Evolutionary conservation across 2,113 vertebrate genomes (phyloP).

Genomic region (Rhea americana): DNA sequence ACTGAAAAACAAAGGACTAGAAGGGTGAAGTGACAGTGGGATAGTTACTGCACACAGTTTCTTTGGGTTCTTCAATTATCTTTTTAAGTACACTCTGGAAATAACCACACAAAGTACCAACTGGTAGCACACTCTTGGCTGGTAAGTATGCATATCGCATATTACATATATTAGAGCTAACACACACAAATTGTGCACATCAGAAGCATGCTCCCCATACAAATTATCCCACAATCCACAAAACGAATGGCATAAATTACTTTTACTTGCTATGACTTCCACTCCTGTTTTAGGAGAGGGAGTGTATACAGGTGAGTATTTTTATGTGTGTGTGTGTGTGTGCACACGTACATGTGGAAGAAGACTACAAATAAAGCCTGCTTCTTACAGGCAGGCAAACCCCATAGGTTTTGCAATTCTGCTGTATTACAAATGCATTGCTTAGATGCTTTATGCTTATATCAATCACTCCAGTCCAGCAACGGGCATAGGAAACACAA

Average conservation of each 20-base stretch:
- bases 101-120: background rate
- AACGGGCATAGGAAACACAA: rapidly evolving
- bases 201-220: background rate
- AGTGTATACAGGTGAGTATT: too few species aligned
- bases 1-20: background rate
- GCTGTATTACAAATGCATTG: background rate
- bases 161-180: background rate
- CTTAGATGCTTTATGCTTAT: rapidly evolving
- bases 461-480: rapidly evolving
- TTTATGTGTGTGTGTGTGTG: too few species aligned
- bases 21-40: background rate
- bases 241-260: background rate
- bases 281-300: background rate
- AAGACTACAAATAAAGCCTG: background rate
- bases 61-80: background rate
- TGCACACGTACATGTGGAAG: background rate
- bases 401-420: rapidly evolving
- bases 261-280: background rate
- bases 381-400: rapidly evolving
- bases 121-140: background rate
- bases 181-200: background rate
- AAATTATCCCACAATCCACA: background rate
- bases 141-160: background rate
- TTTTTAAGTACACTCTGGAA: background rate
- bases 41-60: background rate